Base-by-base conservation (phyloP, 2,888 invertebrate species). In the Unio delphinus region DNA sequence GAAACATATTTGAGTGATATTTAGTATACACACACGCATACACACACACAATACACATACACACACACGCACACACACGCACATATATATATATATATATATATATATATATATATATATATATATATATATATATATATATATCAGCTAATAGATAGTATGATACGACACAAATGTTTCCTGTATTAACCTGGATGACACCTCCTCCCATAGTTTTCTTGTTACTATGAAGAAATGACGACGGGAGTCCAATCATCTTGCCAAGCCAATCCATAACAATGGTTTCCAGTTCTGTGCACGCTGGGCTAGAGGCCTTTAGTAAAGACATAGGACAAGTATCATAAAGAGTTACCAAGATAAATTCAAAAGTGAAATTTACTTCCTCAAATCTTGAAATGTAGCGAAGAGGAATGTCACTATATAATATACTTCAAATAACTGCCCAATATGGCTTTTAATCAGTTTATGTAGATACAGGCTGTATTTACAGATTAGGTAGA, bases 211-310 rank as follows among this genome's bases (percentile, higher is more conserved):
- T 91, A 34, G 92, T 92, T 69, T 91, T 90, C 62, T 93, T 92
- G 83, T 93, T 93, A 83, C 94, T 92, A 86, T 98, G 97, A 3
- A 98, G 92, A 90, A 99, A 99, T 68, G 95, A 95, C 11, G 96
- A 94, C 99, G 99, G 99, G 20, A 99, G 92, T 0, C 96, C 97
- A 62, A 99, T 94, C 94, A 98, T 95, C 91, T 98, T 96, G 0
- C 96, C 98, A 69, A 99, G 91, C 99, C 99, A 99, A 91, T 99
- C 98, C 95, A 98, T 96, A 0, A 98, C 96, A 34, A 99, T 95
- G 66, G 96, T 96, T 91, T 99, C 99, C 85, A 99, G 91, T 90
- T 99, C 99, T 0, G 99, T 99, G 80, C 97, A 97, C 1, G 97
- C 99, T 0, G 99, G 99, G 76, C 98, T 98, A 0, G 97, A 96